Conservation (phyloP, 64 coral and sea anemone genomes). For the Montipora cactus region DNA sequence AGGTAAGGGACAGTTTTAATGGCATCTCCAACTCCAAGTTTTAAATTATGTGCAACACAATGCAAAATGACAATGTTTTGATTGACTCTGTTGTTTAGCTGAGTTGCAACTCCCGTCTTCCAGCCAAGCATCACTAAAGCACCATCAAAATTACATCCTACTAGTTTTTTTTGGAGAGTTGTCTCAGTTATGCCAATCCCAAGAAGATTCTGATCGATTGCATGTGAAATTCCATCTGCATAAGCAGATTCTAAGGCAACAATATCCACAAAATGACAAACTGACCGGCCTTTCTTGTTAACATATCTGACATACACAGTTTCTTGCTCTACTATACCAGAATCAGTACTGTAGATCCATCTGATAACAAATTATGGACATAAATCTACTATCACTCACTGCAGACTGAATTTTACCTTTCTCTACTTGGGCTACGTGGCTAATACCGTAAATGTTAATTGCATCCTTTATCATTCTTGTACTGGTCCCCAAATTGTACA, state of each 20-base stretch:
- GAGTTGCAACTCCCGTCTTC: no score
- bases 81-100: no score
- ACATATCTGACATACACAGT: conserved; percentile 7
- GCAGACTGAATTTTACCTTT: conserved; percentile 35
- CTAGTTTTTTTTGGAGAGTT: no score
- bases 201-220: no score
- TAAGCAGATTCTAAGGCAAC: background rate
- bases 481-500: conserved; percentile 43
- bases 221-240: no score
- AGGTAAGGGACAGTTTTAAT: no score
- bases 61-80: no score
- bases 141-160: no score
- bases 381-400: background rate
- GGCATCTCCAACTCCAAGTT: no score
- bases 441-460: conserved; percentile 46
- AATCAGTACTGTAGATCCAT: background rate
- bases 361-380: background rate
- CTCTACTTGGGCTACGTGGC: conserved; percentile 29
- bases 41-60: no score
- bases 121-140: no score
- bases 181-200: no score
- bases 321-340: background rate
- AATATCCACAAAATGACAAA: conserved; percentile 3
- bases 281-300: background rate
- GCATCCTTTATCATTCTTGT: conserved; percentile 28